These are phyloP conservation scores for Trididemnum nubilum DNA, from an alignment of 23 tunicate species.

Conservation along the genomic window DNA sequence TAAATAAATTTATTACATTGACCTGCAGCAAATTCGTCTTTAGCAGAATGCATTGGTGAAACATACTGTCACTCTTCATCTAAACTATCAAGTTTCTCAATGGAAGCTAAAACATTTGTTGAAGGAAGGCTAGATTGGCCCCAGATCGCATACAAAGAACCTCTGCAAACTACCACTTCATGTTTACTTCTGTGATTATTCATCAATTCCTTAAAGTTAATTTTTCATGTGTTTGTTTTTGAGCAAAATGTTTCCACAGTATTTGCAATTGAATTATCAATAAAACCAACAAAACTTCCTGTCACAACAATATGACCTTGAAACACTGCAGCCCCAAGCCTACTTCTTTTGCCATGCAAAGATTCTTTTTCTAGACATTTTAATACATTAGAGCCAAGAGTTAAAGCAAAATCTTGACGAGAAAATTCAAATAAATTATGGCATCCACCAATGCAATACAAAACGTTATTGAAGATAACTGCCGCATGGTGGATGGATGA, in stretches of 20 bases:
- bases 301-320: not conserved
- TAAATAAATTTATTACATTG: not conserved
- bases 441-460: not conserved
- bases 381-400: not conserved
- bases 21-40: not conserved
- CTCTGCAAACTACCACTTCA: not conserved
- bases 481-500: not conserved
- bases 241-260: too few relatives aligned
- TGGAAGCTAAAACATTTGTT: not conserved
- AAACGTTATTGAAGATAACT: not conserved
- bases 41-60: not conserved
- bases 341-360: not conserved
- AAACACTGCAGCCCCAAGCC: not conserved
- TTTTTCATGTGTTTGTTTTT: too few relatives aligned
- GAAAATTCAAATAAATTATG: not conserved
- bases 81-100: not conserved
- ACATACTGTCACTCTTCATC: not conserved
- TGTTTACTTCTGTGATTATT: not conserved
- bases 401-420: not conserved
- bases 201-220: too few relatives aligned
- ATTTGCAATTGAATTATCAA: too few relatives aligned
- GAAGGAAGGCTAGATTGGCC: not conserved
- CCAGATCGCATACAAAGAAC: not conserved
- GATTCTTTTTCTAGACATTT: not conserved
- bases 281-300: too few relatives aligned